Evolutionary conservation across 2,797 vertebrate species (phyloP).

Genomic region (Neosalanx taihuensis): DNA sequence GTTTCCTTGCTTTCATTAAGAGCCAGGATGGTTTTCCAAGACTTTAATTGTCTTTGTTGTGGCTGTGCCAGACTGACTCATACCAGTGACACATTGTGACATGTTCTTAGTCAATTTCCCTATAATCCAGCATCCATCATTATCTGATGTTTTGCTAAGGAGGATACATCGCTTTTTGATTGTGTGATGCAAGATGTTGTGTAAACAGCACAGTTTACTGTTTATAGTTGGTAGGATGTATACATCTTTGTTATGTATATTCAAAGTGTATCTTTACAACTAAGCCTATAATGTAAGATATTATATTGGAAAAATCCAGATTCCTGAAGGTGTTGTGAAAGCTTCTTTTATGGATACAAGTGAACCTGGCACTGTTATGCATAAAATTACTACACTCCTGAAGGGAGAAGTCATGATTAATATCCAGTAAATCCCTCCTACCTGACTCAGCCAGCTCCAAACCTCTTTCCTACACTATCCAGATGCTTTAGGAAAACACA

Average conservation of each 20-base stretch:
- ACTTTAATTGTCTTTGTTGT: slow-evolving; percentile 20
- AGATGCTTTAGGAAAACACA: slow-evolving; percentile 35
- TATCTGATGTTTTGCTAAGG: too few species aligned
- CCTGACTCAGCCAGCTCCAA: slow-evolving; percentile 50
- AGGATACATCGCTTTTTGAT: too few species aligned
- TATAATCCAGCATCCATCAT: slow-evolving; percentile 2
- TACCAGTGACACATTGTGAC: slow-evolving; percentile 36
- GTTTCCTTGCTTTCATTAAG: slow-evolving; percentile 50
- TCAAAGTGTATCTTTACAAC: too few species aligned
- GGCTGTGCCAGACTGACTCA: slow-evolving; percentile 36
- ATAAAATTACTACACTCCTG: slow-evolving; percentile 31
- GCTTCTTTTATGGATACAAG: slow-evolving; percentile 25
- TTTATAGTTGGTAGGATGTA: too few species aligned
- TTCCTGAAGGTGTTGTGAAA: neutral
- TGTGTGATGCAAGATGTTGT: too few species aligned
- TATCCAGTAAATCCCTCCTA: slow-evolving; percentile 54
- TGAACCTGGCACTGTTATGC: slow-evolving; percentile 35
- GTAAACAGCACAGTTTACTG: too few species aligned
- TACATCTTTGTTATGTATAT: too few species aligned
- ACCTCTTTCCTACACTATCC: slow-evolving; percentile 34
- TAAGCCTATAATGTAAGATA: too few species aligned
- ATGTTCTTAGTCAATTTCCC: slow-evolving; percentile 28
- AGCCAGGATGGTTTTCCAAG: slow-evolving; percentile 13
- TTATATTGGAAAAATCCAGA: neutral
- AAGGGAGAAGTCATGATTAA: slow-evolving; percentile 47